Conservation (phyloP, 2,797 vertebrate genomes). For the Cossypha niveicapilla region DNA sequence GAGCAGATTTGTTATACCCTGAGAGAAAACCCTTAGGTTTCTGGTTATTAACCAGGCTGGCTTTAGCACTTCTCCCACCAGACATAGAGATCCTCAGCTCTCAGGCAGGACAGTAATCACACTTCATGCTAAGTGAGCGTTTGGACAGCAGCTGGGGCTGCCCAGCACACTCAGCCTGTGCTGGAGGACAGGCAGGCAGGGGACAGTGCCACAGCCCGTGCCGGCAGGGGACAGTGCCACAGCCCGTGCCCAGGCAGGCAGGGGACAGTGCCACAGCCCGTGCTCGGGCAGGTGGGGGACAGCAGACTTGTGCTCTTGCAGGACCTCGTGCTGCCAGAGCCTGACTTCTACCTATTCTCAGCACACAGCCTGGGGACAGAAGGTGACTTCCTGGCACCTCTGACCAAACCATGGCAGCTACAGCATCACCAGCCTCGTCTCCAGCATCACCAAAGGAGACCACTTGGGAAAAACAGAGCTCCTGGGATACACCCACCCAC, state of each 20-base stretch:
- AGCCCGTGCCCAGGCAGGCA: neutral
- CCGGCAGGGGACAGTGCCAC: no score
- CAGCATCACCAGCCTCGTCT: neutral
- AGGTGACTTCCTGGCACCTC: neutral
- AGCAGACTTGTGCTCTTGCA: neutral
- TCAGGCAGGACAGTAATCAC: neutral
- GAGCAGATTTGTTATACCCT: neutral
- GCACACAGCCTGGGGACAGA: rapidly evolving
- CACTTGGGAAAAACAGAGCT: neutral
- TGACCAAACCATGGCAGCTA: neutral
- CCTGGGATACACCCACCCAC: neutral
- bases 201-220: neutral
- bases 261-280: neutral
- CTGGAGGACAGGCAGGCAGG: neutral
- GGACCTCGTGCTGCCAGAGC: rapidly evolving
- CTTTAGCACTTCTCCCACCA: neutral
- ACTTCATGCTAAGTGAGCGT: neutral
- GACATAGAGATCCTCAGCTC: neutral
- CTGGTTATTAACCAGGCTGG: neutral
- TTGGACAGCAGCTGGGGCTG: neutral
- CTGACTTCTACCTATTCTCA: neutral
- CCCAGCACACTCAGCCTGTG: neutral
- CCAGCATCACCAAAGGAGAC: neutral
- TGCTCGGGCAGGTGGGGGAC: neutral
- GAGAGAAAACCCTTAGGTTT: neutral